Conservation (phyloP, 37 sponge, comb jelly and placozoan species). For the Chondrosia reniformis region DNA sequence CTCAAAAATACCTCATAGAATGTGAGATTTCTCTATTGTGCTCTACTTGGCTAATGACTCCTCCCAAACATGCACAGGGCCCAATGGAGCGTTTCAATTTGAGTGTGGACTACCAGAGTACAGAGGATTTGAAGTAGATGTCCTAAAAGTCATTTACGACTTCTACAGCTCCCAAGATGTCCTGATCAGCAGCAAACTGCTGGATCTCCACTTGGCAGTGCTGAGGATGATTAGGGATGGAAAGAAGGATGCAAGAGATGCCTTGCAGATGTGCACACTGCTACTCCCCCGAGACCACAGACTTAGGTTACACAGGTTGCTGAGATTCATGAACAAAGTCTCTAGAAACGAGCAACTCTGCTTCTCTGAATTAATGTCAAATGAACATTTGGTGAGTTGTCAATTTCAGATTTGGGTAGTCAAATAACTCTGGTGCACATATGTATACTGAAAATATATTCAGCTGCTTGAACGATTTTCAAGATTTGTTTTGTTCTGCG, state of each 20-base stretch:
- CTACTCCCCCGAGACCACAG: slow-evolving; percentile 37
- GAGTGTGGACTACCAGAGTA: slow-evolving; percentile 44
- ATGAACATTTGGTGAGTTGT: slow-evolving; percentile 26
- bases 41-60: not conserved
- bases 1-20: slow-evolving; percentile 55
- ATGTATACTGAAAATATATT: not conserved
- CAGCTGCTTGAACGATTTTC: slow-evolving; percentile 36
- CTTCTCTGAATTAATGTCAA: slow-evolving; percentile 24
- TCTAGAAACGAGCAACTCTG: slow-evolving; percentile 28
- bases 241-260: not conserved
- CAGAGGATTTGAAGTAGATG: slow-evolving; percentile 51
- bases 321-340: slow-evolving; percentile 48
- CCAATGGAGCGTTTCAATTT: slow-evolving; percentile 36
- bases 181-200: slow-evolving; percentile 35
- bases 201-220: slow-evolving; percentile 48
- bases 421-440: not conserved
- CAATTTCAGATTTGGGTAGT: not conserved
- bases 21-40: slow-evolving; percentile 34
- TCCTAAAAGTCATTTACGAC: slow-evolving; percentile 36
- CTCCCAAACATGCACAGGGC: slow-evolving; percentile 45
- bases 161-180: slow-evolving; percentile 41
- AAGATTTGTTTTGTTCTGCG: slow-evolving; percentile 10
- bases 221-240: not conserved
- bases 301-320: slow-evolving; percentile 30
- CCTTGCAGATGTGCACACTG: slow-evolving; percentile 51